Conservation (phyloP, 2,888 invertebrate genomes). For the Parthenolecanium corni region DNA sequence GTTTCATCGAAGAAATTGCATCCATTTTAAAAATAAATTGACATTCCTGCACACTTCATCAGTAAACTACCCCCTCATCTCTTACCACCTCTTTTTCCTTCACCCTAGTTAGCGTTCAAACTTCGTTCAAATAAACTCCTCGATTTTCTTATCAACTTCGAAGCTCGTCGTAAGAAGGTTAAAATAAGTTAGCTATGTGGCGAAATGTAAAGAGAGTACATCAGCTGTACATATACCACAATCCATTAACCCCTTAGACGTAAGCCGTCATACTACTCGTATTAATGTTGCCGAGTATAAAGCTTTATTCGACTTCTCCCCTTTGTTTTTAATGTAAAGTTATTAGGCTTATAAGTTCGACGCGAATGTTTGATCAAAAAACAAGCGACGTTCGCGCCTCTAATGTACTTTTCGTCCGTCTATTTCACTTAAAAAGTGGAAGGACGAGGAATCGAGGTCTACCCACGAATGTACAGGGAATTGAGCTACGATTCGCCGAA, state of each 20-base stretch:
- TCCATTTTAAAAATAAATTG: too few species aligned
- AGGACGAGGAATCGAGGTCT: background rate
- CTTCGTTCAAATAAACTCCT: too few species aligned
- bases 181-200: background rate
- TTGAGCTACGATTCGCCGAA: constrained; percentile 1
- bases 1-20: too few species aligned
- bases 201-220: too few species aligned
- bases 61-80: too few species aligned
- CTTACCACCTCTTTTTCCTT: too few species aligned
- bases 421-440: background rate
- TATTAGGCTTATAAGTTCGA: constrained; percentile 27
- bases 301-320: constrained; percentile 20
- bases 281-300: constrained; percentile 7
- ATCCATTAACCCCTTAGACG: constrained; percentile 16
- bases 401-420: constrained; percentile 13
- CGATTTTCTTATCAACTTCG: too few species aligned
- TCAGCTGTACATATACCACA: background rate
- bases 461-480: constrained; percentile 18
- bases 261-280: constrained; percentile 1
- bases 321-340: constrained; percentile 27
- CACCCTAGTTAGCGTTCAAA: too few species aligned
- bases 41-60: too few species aligned
- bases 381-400: constrained; percentile 21
- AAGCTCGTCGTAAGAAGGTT: too few species aligned
- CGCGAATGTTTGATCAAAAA: constrained; percentile 27